These are phyloP conservation scores for Drosophila pseudotakahashii DNA, from an alignment of 2,888 invertebrate genomes.

Conservation along the genomic window DNA sequence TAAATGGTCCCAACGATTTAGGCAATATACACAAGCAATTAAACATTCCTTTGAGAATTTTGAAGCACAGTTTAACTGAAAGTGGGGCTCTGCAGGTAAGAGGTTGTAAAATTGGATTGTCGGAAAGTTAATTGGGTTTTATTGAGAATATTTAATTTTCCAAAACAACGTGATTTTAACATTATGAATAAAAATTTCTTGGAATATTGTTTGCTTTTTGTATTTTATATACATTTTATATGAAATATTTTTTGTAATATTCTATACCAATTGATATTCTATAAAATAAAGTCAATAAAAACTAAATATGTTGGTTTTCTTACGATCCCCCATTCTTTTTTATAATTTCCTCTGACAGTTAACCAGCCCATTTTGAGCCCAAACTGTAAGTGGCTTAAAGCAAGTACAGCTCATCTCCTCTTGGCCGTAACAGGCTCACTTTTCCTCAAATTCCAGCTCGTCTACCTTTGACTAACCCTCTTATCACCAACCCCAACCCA, in stretches of 20 bases:
- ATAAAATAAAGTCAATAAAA: background rate
- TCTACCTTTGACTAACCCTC: conserved; percentile 37
- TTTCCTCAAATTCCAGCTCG: conserved; percentile 19
- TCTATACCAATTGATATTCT: no score
- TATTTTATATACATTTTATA: no score
- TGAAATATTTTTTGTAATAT: no score
- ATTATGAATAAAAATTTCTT: no score
- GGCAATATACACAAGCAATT: conserved; percentile 5
- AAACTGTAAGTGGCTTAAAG: conserved; percentile 14
- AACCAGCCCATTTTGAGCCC: background rate
- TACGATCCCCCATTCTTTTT: background rate
- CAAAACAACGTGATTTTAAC: no score
- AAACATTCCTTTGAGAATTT: conserved; percentile 1
- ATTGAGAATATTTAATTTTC: background rate
- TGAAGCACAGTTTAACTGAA: background rate
- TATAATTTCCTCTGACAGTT: conserved; percentile 18
- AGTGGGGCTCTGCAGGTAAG: background rate
- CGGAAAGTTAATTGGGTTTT: background rate
- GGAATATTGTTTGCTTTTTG: no score
- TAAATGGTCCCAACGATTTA: conserved; percentile 1
- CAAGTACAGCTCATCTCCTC: conserved; percentile 22
- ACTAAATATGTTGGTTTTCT: no score
- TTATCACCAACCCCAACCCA: conserved; percentile 15
- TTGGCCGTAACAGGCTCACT: conserved; percentile 23
- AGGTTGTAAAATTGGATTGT: background rate